Conservation (phyloP, 30 jellyfish, hydroid and myxozoan species). For the Aurelia coerulea region DNA sequence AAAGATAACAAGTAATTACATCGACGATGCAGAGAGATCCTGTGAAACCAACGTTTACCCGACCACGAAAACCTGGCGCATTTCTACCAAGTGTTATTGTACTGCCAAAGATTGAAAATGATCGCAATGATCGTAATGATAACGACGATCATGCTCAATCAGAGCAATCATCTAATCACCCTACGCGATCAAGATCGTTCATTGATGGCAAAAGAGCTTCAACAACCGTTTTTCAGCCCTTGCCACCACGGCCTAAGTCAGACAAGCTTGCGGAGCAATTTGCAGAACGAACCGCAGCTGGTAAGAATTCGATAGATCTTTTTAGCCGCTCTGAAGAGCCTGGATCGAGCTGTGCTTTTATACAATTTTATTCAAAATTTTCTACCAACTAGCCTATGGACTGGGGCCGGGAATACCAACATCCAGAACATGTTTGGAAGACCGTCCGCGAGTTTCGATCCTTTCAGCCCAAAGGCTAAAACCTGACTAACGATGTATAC, state of each 20-base stretch:
- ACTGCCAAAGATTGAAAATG: slow-evolving; percentile 31
- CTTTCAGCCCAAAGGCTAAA: no score
- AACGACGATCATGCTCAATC: background rate
- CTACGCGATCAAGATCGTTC: background rate
- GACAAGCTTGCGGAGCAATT: background rate
- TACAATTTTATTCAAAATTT: no score
- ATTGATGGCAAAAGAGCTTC: background rate
- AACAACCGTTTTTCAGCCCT: background rate
- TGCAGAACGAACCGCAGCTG: slow-evolving; percentile 13
- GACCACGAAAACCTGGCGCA: slow-evolving; percentile 6
- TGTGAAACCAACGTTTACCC: slow-evolving; percentile 15
- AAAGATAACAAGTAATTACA: no score
- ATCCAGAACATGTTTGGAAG: no score
- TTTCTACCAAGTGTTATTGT: slow-evolving; percentile 52
- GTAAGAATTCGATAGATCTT: background rate
- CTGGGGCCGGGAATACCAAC: no score
- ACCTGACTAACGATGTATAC: no score
- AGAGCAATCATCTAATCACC: background rate
- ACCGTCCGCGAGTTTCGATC: no score
- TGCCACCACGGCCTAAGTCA: background rate
- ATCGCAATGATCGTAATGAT: slow-evolving; percentile 3
- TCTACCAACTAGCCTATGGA: no score
- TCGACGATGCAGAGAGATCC: slow-evolving; percentile 38
- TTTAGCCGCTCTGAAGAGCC: no score
- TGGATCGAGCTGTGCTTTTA: no score